Evolutionary conservation across 2,113 vertebrate genomes (phyloP), one percentile per base, ranked within the genome.

Genomic region (Alces alces): DNA sequence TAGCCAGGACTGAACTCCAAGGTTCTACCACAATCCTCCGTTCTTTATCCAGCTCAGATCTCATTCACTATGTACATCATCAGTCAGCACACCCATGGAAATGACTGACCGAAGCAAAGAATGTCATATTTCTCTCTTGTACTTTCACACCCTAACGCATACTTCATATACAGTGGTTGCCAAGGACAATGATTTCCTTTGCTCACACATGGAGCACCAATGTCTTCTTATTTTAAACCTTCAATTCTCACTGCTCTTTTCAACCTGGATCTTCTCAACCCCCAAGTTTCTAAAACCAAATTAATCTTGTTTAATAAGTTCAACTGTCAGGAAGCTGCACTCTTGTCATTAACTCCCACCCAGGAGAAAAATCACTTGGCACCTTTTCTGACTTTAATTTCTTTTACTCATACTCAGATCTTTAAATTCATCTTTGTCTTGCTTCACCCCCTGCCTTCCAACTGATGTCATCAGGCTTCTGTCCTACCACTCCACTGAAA

Each of bases 221-320:
- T 12, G 73, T 91, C n/a, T 91, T 90, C 61, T 92, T 33, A 66
- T 78, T 86, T 96, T 60, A 93, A 28, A 27, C 3, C 58, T 95
- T 79, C 17, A 50, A 36, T 82, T 94, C 66, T 97, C n/a, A 17
- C 13, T 83, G 66, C n/a, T 95, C 82, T 91, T 93, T 96, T 95
- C 58, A 82, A 92, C n/a, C 54, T 89, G 39, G 25, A 94, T 93
- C 47, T 94, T 94, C 89, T 91, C 86, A 93, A 27, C 8, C 23
- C 47, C n/a, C 47, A 82, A n/a, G 85, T 64, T 94, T 85, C 66
- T 89, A 91, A 91, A 57, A 78, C 47, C 21, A 92, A 88, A 94
- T 97, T 82, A 97, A 94, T 91, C 76, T 76, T 80, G 43, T 85
- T 96, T 88, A 82, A 57, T 76, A 66, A 91, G 76, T 45, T 94